Evolutionary conservation across 2,113 vertebrate species (phyloP), one percentile per base, ranked within the genome.

Genomic region (Zonotrichia leucophrys): DNA sequence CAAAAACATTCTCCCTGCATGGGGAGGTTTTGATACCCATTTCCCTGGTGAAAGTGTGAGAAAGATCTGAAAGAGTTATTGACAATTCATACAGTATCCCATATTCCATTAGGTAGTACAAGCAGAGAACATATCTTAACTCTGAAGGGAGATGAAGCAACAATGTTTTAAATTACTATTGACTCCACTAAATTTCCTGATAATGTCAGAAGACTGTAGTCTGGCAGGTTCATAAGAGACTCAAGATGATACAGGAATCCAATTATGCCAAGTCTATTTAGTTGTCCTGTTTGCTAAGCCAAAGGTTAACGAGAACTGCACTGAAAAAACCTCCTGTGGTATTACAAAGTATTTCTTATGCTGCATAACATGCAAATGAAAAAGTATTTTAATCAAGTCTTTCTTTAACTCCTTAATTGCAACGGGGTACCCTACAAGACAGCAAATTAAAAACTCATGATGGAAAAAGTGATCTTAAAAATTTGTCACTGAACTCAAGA

Each of bases 281-380:
- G 97, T 96, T 97, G 92, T 93, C 91, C 91, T 97, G 93, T 97
- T 97, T 97, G 95, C 93, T 97, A 97, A 97, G 95, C 89, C 95
- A 97, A 97, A 98, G 98, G 98, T 98, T 99, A 99, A 99, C 98
- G 98, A 99, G 98, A 98, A 98, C 96, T 96, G 98, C 97, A 98
- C 87, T 96, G 97, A 98, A 98, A 98, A 98, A 97, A 98, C 96
- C 95, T 97, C 92, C 92, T 68, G 78, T 97, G 78, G 94, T 97
- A 96, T 87, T 96, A 94, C 84, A 94, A 97, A 97, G 97, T 79
- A 97, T 80, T 97, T 97, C 93, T 97, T 97, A 96, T 90, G 91
- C 95, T 91, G 95, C 86, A 96, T 91, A 95, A 97, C 96, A 94
- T 94, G 92, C 94, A 95, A 89, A 98, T 96, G 92, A 95, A 97